phyloP scores from a whole-genome alignment of 2,888 invertebrate genomes.

The Pandemis heparana region DNA sequence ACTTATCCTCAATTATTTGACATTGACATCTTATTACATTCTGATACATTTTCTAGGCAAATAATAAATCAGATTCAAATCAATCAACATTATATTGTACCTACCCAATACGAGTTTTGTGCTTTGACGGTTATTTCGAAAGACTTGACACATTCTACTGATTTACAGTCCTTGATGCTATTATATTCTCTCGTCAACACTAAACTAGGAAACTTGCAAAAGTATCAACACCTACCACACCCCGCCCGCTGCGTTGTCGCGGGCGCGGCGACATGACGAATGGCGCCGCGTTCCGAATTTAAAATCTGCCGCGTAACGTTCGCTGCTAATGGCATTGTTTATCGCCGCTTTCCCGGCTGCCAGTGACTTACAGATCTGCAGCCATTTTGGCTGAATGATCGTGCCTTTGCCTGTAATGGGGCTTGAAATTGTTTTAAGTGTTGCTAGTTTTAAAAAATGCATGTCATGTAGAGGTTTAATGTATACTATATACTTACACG shows the following conservation, averaged over 20 bases:
- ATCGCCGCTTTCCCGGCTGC: slow-evolving; percentile 69
- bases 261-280: slow-evolving; percentile 83
- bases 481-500: too few relatives aligned
- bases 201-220: slow-evolving; percentile 48
- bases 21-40: too few relatives aligned
- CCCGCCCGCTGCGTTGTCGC: slow-evolving; percentile 54
- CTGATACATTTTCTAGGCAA: too few relatives aligned
- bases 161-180: too few relatives aligned
- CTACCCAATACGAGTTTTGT: too few relatives aligned
- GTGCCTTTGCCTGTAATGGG: slow-evolving; percentile 64
- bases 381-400: slow-evolving; percentile 61
- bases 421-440: slow-evolving; percentile 69
- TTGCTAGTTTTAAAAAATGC: slow-evolving; percentile 37
- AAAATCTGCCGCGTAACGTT: slow-evolving; percentile 84
- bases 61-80: too few relatives aligned
- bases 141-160: too few relatives aligned
- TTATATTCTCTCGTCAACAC: neutral
- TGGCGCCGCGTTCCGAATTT: slow-evolving; percentile 83
- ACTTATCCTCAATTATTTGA: too few relatives aligned
- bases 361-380: slow-evolving; percentile 62
- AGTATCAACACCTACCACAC: slow-evolving; percentile 57
- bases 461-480: neutral
- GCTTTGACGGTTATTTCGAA: too few relatives aligned
- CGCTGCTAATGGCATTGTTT: slow-evolving; percentile 83
- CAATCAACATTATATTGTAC: too few relatives aligned